These are phyloP conservation scores for Drosophila lutescens DNA, from an alignment of 2,888 invertebrate genomes.

Conservation along the genomic window DNA sequence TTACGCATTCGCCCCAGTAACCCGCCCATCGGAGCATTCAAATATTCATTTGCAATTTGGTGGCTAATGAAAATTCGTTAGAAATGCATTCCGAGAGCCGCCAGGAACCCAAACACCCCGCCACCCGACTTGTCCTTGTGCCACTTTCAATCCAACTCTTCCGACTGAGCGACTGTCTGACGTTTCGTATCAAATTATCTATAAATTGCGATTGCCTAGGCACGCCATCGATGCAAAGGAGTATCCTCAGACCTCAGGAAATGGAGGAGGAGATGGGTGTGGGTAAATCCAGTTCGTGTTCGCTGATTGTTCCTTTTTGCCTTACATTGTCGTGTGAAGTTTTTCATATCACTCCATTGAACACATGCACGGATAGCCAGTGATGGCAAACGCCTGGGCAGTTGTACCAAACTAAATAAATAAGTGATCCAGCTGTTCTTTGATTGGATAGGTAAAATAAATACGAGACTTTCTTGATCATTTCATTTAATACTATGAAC, in stretches of 20 bases:
- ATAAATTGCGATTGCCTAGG: conserved; percentile 64
- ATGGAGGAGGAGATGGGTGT: conserved; percentile 10
- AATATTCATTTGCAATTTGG: conserved; percentile 60
- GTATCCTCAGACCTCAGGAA: conserved; percentile 9
- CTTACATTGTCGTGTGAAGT: conserved; percentile 50
- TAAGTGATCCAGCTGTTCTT: too few relatives aligned
- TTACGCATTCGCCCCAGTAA: conserved; percentile 48
- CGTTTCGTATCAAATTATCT: conserved; percentile 72
- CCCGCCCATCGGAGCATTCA: conserved; percentile 20
- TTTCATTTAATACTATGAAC: too few relatives aligned
- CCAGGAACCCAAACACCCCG: conserved; percentile 40
- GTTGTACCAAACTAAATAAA: conserved; percentile 8
- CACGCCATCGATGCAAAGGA: conserved; percentile 62
- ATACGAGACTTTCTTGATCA: too few relatives aligned
- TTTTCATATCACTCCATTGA: conserved; percentile 62
- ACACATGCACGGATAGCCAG: conserved; percentile 21
- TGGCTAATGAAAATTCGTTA: conserved; percentile 66
- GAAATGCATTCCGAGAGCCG: conserved; percentile 68
- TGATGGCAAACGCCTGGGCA: not conserved
- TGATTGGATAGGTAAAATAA: too few relatives aligned
- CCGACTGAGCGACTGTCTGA: conserved; percentile 48
- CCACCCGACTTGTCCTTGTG: conserved; percentile 62
- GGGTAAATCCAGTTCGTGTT: conserved; percentile 33
- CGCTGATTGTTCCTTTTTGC: conserved; percentile 37
- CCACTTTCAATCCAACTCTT: conserved; percentile 53